Evolutionary conservation across 2,888 invertebrate genomes (phyloP).

Genomic region (Pseudoips prasinana): DNA sequence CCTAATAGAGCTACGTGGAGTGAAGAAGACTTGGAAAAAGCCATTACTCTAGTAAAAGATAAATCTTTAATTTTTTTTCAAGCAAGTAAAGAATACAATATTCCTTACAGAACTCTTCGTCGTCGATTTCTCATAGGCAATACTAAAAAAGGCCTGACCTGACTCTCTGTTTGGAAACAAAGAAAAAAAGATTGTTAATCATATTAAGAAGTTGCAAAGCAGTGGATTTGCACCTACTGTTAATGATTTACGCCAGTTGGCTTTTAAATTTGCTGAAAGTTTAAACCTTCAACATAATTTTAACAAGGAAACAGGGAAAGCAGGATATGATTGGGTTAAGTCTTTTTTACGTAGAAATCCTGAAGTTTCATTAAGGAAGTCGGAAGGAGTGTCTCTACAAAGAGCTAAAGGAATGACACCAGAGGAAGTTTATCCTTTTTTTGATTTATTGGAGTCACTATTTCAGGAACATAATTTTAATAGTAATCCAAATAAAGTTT

Average conservation of each 20-base stretch:
- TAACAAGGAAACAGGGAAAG: slow-evolving; percentile 3
- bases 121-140: slow-evolving; percentile 1
- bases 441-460: slow-evolving; percentile 1
- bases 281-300: slow-evolving; percentile 2
- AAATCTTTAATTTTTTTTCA: slow-evolving; percentile 1
- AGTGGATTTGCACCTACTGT: not conserved
- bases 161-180: slow-evolving; percentile 1
- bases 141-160: slow-evolving; percentile 3
- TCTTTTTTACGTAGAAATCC: slow-evolving; percentile 4
- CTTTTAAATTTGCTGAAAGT: slow-evolving; percentile 5
- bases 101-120: slow-evolving; percentile 3
- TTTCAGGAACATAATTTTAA: not conserved
- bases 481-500: slow-evolving; percentile 1
- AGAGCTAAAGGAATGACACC: not conserved
- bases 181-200: slow-evolving; percentile 4
- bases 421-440: slow-evolving; percentile 1
- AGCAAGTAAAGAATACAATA: slow-evolving; percentile 3
- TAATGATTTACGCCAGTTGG: slow-evolving; percentile 4
- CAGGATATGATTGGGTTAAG: slow-evolving; percentile 4
- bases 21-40: slow-evolving; percentile 3
- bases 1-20: slow-evolving; percentile 1
- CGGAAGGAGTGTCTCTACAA: too few species aligned
- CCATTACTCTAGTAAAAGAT: not conserved
- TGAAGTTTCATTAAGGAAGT: not conserved
- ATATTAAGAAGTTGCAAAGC: slow-evolving; percentile 2